Evolutionary conservation across 2,113 vertebrate genomes (phyloP).

Genomic region (Alaudala cheleensis): DNA sequence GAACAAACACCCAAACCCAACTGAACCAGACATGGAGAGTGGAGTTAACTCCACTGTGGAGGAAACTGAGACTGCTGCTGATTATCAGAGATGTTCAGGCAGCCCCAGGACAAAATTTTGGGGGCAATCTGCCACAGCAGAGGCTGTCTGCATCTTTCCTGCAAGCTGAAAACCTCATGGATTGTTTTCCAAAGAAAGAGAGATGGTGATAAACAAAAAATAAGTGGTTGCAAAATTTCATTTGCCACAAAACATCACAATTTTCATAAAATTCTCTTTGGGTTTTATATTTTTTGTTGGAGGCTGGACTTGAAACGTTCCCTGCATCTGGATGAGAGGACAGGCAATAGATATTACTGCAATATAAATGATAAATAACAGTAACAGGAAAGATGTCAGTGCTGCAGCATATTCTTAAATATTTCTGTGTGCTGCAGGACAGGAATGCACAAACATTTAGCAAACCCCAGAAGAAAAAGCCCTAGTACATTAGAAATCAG

Average conservation of each 20-base stretch:
- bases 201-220: background rate
- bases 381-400: background rate
- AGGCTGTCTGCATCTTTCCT: background rate
- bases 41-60: background rate
- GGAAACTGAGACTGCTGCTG: background rate
- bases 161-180: background rate
- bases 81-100: background rate
- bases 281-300: background rate
- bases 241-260: background rate
- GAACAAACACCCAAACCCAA: background rate
- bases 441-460: background rate
- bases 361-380: background rate
- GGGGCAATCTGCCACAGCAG: background rate
- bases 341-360: background rate
- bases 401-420: background rate
- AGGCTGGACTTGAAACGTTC: background rate
- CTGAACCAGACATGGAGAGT: background rate
- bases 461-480: background rate
- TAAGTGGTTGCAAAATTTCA: background rate
- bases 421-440: background rate
- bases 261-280: background rate
- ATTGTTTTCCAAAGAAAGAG: background rate
- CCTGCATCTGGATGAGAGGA: background rate
- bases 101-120: fast-evolving
- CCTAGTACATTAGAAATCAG: background rate